Evolutionary conservation across 2,797 vertebrate species (phyloP).

Genomic region (Cephalopachus bancanus): DNA sequence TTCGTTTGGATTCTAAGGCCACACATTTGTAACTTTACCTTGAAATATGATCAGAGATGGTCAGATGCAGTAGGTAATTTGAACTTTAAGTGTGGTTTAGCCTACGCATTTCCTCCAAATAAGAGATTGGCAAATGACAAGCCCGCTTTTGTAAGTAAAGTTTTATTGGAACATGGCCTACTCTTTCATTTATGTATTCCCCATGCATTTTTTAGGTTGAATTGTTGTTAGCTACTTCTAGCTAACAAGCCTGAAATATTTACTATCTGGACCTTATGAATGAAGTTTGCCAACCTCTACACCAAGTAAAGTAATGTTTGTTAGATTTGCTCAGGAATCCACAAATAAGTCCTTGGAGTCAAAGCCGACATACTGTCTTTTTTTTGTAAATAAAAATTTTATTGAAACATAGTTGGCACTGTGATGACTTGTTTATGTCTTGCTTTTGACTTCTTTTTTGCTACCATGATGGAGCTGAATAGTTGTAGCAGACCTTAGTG

Average conservation of each 20-base stretch:
- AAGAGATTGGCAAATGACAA: background rate
- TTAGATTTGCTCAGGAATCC: background rate
- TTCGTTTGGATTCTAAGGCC: background rate
- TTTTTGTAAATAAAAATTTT: constrained; percentile 20
- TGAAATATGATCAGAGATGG: background rate
- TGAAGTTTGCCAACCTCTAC: background rate
- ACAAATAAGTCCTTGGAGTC: background rate
- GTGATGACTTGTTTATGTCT: background rate
- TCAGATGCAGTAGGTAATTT: background rate
- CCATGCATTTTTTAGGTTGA: background rate
- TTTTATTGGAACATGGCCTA: background rate
- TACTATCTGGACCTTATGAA: background rate
- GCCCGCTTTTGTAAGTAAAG: background rate
- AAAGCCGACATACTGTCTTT: background rate
- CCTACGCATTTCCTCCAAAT: background rate
- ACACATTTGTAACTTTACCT: background rate
- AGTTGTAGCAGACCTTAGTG: background rate
- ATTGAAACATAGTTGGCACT: background rate
- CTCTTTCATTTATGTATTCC: background rate
- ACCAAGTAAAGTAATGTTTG: background rate
- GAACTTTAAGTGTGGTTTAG: background rate
- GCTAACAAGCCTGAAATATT: background rate
- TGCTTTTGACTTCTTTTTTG: background rate
- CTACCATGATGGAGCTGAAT: background rate
- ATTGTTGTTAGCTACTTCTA: background rate